phyloP scores from a whole-genome alignment of 2,113 vertebrate species.

The Microcebus tavaratra region DNA sequence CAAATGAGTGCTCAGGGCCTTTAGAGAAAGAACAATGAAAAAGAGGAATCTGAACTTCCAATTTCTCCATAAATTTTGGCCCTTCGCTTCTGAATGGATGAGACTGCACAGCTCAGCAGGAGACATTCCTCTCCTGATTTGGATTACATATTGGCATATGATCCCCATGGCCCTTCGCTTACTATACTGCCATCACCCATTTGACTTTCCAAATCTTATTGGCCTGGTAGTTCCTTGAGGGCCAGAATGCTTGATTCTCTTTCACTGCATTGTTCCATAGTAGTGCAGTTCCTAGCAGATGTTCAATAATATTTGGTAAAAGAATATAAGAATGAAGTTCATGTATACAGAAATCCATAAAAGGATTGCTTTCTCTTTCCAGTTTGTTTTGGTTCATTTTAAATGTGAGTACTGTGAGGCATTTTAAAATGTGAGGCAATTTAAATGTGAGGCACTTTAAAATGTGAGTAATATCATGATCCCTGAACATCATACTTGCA shows the following conservation, averaged over 20 bases:
- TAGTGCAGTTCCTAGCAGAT: background rate
- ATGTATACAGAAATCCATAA: background rate
- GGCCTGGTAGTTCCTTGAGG: background rate
- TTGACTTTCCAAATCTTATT: background rate
- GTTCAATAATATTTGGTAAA: background rate
- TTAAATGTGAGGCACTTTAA: background rate
- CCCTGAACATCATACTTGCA: background rate
- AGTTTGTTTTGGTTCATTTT: background rate
- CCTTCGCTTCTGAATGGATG: background rate
- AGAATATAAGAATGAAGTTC: background rate
- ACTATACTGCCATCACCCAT: background rate
- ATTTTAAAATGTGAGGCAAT: background rate
- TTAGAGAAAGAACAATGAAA: background rate
- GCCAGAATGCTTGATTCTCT: background rate
- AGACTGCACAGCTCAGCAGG: background rate
- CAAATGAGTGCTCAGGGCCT: background rate
- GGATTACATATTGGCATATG: background rate
- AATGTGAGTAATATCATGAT: background rate
- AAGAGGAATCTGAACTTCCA: background rate
- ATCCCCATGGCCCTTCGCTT: fast-evolving
- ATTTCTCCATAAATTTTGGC: background rate
- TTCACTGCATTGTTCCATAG: background rate
- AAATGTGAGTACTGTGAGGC: background rate
- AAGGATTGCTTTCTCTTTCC: background rate
- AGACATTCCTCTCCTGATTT: fast-evolving